Evolutionary conservation across 2,113 vertebrate genomes (phyloP), one percentile per base, ranked within the genome.

Genomic region (Odontesthes bonariensis): DNA sequence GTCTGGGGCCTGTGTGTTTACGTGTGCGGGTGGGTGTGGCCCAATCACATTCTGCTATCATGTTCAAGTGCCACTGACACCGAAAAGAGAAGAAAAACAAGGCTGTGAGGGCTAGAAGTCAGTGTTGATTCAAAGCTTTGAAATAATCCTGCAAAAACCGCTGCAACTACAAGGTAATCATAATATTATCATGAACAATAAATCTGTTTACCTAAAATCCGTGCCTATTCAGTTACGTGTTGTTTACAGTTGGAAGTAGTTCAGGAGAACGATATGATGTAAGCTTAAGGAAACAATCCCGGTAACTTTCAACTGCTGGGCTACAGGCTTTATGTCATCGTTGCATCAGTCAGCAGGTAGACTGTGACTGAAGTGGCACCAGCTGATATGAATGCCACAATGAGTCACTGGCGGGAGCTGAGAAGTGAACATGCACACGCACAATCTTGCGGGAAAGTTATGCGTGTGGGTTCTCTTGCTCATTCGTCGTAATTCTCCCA

Each of bases 401-500:
- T 59, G 6, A 75, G 64, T 83, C 79, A 86, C 71, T 44, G 67
- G 51, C 58, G 57, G 42, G 71, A 54, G 66, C 55, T 67, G 70
- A 81, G 62, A 42, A 19, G 60, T 49, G 56, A 69, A 55, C 55
- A 0, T 38, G 61, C 66, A 52, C 53, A 11, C 31, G 44, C 67
- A 46, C 54, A 55, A 65, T 55, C 61, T 62, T 42, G 73, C 79
- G 64, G 19, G 70, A 73, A 75, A 75, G 38, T 58, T 79, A 38
- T 27, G 49, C 47, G 67, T 19, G 56, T n/a, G 73, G 40, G 35
- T 72, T 55, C 69, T 85, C 49, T 58, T 56, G 77, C 81, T 86
- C 77, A 72, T 83, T 91, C 12, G 52, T 67, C 72, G 79, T 85
- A 90, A 87, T 77, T 82, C 87, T 88, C 83, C 81, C 79, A 87